Base-by-base conservation (phyloP, 2,797 vertebrate species). In the Melanotaenia maccullochi region DNA sequence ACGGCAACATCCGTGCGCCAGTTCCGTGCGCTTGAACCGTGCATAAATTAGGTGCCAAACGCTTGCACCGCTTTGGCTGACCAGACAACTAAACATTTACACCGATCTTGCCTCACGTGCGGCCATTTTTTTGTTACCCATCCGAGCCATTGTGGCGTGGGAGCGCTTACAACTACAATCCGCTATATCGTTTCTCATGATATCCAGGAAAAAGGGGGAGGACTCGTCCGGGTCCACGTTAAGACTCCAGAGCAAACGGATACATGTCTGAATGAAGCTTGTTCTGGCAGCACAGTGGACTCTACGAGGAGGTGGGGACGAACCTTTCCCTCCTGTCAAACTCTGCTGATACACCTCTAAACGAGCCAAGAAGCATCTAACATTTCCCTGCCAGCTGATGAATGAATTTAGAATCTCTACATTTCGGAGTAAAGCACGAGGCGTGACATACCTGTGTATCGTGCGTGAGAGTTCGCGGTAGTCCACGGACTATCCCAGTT, bases 71-170 rank as follows among this genome's bases (percentile, higher is more conserved):
- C 36, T 57, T 54, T 18, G 65, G 22, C 36, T 74, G 85, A 72
- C 68, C 85, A 56, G 47, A 83, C 73, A 44, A 63, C 69, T 57
- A 74, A 38, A 72, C 62, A 22, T 51, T 75, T 78, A 57, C 81
- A 30, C 76, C 69, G 76, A 84, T 85, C 73, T 84, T 68, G 44
- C 78, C 85, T 82, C 90, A 91, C 88, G 85, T 92, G 91, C 92
- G 92, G 93, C 93, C 92, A 93, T 95, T 92, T 94, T 94, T 89
- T 90, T 89, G 84, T 90, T 87, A 76, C 75, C 78, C 87, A 88
- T 90, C 81, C 75, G 73, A 79, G 86, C 82, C 75, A 83, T 84
- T 78, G 85, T 88, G 76, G 79, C 60, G 82, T 62, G 82, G 65
- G 78, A 76, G 52, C 84, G 78, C 76, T 64, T 69, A 70, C 13